Evolutionary conservation across 2,113 vertebrate genomes (phyloP).

Genomic region (Gymnobelideus leadbeateri): DNA sequence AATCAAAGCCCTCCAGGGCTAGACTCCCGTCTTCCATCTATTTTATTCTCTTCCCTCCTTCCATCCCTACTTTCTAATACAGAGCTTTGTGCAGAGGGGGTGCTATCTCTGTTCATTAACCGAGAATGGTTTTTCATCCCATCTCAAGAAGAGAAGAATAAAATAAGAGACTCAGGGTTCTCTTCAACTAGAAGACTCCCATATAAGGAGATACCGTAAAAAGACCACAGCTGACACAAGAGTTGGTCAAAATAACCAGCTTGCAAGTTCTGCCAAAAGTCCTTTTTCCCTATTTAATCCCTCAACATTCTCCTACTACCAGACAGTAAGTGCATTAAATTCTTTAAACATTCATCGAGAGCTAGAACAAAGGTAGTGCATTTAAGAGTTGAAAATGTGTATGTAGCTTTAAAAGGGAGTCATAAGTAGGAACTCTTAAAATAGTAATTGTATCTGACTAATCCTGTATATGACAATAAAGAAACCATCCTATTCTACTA

Average conservation of each 20-base stretch:
- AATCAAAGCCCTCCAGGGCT: background rate
- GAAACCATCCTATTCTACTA: conserved; percentile 4
- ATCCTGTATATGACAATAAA: background rate
- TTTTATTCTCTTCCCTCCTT: background rate
- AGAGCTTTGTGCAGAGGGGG: conserved; percentile 9
- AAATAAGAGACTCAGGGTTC: conserved; percentile 53
- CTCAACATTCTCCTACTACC: conserved; percentile 51
- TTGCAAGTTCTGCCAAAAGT: conserved; percentile 56
- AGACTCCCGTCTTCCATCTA: background rate
- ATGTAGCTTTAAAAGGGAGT: background rate
- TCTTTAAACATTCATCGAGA: conserved; percentile 57
- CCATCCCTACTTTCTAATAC: background rate
- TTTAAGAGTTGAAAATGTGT: conserved; percentile 41
- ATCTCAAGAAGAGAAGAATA: background rate
- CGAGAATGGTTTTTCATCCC: background rate
- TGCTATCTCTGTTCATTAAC: conserved; percentile 30
- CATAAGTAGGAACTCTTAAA: conserved; percentile 34
- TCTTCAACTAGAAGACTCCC: conserved; percentile 47
- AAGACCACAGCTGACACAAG: conserved; percentile 68
- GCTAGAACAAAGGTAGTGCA: conserved; percentile 39
- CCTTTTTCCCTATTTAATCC: conserved; percentile 55
- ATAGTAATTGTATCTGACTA: conserved; percentile 18
- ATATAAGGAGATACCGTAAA: conserved; percentile 54
- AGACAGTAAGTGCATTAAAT: conserved; percentile 59
- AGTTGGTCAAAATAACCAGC: conserved; percentile 66